Evolutionary conservation across 1,140 invertebrate species (phyloP).

Genomic region (Pomacea maculata): DNA sequence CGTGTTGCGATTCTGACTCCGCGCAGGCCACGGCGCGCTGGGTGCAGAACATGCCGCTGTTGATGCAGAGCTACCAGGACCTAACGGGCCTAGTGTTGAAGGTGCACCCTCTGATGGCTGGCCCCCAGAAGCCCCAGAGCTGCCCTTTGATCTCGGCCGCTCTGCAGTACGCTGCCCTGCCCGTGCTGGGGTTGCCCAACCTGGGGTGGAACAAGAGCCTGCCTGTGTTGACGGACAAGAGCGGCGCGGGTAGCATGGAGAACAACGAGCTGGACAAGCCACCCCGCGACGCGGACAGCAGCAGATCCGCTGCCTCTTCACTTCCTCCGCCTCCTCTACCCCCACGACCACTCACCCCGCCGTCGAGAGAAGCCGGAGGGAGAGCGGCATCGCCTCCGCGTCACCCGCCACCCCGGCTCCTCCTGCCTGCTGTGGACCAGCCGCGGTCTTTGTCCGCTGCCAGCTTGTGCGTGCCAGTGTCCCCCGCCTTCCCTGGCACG

Average conservation of each 20-base stretch:
- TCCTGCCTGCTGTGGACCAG: neutral
- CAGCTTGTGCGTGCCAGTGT: conserved; percentile 1
- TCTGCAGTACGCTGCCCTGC: conserved; percentile 10
- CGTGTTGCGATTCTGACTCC: conserved; percentile 1
- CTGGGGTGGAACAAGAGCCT: conserved; percentile 33
- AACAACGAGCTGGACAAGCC: conserved; percentile 5
- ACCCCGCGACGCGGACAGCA: neutral
- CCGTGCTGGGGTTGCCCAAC: conserved; percentile 16
- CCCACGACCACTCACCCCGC: conserved; percentile 8
- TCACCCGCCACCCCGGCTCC: neutral
- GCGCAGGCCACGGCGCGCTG: conserved; percentile 17
- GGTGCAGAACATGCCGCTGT: conserved; percentile 40
- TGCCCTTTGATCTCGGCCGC: conserved; percentile 30
- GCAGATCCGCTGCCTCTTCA: neutral
- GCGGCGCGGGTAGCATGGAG: conserved; percentile 4
- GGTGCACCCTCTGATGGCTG: conserved; percentile 20
- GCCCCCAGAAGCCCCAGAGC: conserved; percentile 25
- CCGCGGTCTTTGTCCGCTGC: neutral
- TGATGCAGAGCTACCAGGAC: conserved; percentile 32
- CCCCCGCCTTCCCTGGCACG: neutral
- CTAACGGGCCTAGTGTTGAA: conserved; percentile 26
- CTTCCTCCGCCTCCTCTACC: neutral
- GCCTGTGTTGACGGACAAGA: conserved; percentile 26
- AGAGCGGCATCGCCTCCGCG: neutral
- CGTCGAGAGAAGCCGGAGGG: neutral